These are phyloP conservation scores for Leuciscus idus DNA, from an alignment of 2,113 vertebrate species.

Conservation along the genomic window DNA sequence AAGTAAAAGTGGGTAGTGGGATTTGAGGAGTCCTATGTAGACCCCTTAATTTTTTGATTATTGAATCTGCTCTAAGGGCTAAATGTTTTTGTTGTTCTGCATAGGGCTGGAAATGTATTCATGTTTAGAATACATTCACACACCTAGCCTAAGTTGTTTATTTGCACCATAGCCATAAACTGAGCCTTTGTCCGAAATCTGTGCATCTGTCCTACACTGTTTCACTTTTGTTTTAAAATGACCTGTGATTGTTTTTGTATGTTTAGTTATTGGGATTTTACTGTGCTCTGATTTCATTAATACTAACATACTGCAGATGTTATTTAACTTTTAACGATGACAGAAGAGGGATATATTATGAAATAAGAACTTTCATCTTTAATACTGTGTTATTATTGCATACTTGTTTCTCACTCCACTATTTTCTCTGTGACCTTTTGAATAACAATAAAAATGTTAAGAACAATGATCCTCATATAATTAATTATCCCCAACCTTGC, in stretches of 20 bases:
- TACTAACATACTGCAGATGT: neutral
- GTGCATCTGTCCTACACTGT: constrained; percentile 11
- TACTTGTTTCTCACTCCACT: neutral
- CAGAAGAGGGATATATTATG: neutral
- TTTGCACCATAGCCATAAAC: neutral
- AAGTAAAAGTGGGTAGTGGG: neutral
- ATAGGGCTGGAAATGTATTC: neutral
- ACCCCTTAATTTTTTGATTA: neutral
- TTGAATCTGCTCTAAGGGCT: neutral
- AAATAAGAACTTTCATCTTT: neutral
- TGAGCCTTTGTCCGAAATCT: neutral
- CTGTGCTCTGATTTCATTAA: neutral
- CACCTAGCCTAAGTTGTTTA: neutral
- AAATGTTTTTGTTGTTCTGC: neutral
- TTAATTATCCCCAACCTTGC: neutral
- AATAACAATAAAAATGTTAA: constrained; percentile 26
- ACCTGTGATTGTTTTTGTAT: constrained; percentile 14
- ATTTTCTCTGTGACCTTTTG: neutral
- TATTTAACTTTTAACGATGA: neutral
- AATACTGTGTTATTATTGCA: neutral
- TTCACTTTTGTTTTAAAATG: neutral
- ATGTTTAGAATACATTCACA: neutral
- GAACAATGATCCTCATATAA: neutral
- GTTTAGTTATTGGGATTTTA: neutral
- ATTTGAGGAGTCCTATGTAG: neutral